Conservation (phyloP, 2,797 vertebrate species). For the Fratercula arctica region DNA sequence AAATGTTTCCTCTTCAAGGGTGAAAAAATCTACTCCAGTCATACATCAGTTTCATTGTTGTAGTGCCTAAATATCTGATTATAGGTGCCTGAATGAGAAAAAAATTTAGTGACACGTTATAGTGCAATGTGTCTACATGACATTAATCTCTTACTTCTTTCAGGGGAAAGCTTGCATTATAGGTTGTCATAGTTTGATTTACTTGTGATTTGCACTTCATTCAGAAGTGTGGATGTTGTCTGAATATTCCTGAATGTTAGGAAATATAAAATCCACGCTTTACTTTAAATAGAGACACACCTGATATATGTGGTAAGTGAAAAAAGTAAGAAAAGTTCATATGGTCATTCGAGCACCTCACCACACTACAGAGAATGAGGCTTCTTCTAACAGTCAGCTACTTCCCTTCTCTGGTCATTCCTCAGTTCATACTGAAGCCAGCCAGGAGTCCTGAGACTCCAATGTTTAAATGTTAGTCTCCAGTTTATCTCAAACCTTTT, state of each 20-base stretch:
- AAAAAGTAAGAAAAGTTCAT: background rate
- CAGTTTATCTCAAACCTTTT: background rate
- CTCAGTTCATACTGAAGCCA: background rate
- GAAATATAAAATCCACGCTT: background rate
- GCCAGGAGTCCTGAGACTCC: background rate
- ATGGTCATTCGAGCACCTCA: background rate
- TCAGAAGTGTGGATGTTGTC: background rate
- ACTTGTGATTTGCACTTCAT: background rate
- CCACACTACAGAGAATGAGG: background rate
- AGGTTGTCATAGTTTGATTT: background rate
- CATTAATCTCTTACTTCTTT: background rate
- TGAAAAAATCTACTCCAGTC: background rate
- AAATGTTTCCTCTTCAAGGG: background rate
- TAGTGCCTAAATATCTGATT: background rate
- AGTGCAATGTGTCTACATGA: background rate
- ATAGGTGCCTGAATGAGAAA: background rate
- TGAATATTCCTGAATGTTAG: background rate
- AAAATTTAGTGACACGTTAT: background rate
- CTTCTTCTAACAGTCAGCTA: background rate
- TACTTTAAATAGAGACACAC: background rate
- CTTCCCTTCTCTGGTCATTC: background rate
- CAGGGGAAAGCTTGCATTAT: background rate
- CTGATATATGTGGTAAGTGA: background rate
- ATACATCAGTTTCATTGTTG: background rate
- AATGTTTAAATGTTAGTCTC: background rate